These are phyloP conservation scores for Nomia melanderi DNA, from an alignment of 1,140 invertebrate genomes.

Conservation along the genomic window DNA sequence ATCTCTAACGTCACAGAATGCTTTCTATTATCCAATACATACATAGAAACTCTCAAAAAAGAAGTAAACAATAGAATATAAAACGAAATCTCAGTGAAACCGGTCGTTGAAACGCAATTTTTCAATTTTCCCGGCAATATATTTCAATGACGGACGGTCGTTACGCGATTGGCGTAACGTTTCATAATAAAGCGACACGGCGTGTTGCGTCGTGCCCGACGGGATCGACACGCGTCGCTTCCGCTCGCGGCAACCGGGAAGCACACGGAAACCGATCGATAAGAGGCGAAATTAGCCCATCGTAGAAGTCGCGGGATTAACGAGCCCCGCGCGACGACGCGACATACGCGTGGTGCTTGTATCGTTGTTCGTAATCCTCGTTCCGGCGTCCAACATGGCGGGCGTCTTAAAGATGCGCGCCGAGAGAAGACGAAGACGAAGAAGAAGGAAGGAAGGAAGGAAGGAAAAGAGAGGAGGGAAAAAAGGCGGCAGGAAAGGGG, in stretches of 20 bases:
- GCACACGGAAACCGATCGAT: too few relatives aligned
- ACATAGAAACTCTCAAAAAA: too few relatives aligned
- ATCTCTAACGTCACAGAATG: too few relatives aligned
- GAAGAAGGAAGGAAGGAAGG: background rate
- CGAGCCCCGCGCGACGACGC: background rate
- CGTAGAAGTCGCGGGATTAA: background rate
- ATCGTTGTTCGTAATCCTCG: slow-evolving; percentile 3
- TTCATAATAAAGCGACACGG: background rate
- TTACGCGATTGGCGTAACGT: background rate
- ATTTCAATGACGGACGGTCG: background rate
- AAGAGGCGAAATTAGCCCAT: background rate
- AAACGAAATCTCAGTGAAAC: too few relatives aligned
- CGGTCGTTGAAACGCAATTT: background rate
- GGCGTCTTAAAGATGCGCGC: slow-evolving; percentile 44
- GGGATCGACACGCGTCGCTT: background rate
- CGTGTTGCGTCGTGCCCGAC: background rate
- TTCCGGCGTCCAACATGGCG: slow-evolving; percentile 14
- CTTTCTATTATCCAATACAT: too few relatives aligned
- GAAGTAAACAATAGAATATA: too few relatives aligned
- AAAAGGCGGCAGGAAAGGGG: slow-evolving; percentile 17
- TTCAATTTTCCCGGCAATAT: background rate
- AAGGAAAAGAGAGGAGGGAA: background rate
- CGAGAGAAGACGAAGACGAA: too few relatives aligned
- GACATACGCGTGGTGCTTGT: too few relatives aligned
- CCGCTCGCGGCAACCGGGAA: background rate